Conservation (phyloP, 2,888 invertebrate species). For the Drosophila cognata region DNA sequence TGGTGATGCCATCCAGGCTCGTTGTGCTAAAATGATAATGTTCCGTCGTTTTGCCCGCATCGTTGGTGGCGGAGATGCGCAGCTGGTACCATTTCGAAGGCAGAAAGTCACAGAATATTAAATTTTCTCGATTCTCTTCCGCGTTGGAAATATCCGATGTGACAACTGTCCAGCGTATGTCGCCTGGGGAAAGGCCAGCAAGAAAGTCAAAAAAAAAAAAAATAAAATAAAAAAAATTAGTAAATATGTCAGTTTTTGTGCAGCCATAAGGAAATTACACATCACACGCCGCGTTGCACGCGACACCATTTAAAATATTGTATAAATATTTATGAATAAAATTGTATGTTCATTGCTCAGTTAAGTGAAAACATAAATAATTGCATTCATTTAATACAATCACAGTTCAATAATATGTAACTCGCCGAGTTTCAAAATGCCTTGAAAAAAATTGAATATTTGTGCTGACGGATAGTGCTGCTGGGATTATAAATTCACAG, state of each 20-base stretch:
- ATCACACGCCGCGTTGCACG: conserved; percentile 56
- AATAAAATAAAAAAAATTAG: conserved; percentile 1
- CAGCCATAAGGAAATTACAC: conserved; percentile 51
- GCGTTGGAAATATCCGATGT: conserved; percentile 85
- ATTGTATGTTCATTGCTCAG: conserved; percentile 59
- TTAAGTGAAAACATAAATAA: conserved; percentile 72
- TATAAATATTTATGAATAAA: conserved; percentile 62
- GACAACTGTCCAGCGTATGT: conserved; percentile 85
- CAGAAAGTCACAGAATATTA: conserved; percentile 86
- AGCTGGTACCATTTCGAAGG: conserved; percentile 88
- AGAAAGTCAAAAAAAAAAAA: background rate
- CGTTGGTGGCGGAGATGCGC: conserved; percentile 87
- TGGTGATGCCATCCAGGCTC: conserved; percentile 86
- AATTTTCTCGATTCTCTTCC: conserved; percentile 85
- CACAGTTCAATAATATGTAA: conserved; percentile 5
- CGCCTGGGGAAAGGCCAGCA: conserved; percentile 70
- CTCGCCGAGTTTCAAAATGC: conserved; percentile 1
- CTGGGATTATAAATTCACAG: background rate
- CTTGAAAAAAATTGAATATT: background rate
- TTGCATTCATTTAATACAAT: conserved; percentile 63
- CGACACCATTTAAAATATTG: conserved; percentile 21
- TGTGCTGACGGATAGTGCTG: background rate
- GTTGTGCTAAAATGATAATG: conserved; percentile 87
- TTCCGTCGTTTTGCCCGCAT: conserved; percentile 88
- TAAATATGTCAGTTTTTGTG: conserved; percentile 3